A percentile compares a stretch with the other conserved stretches of the same genome.
phyloP scores from a whole-genome alignment of 2,888 invertebrate species.

The Epirrhoe alternata region DNA sequence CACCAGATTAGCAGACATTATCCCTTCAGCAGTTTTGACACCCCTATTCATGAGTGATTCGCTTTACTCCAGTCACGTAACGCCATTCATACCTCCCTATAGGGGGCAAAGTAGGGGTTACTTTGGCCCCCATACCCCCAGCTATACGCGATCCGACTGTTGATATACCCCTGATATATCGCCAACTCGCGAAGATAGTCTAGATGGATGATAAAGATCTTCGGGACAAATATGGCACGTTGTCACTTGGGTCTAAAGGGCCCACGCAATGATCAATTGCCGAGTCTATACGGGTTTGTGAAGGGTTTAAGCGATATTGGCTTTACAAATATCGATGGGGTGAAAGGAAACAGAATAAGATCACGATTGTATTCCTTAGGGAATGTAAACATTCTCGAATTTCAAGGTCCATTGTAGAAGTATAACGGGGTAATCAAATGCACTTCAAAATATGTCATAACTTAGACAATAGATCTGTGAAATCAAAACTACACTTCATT shows the following conservation, averaged over 20 bases:
- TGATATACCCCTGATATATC: conserved; percentile 54
- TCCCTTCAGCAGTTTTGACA: conserved; percentile 43
- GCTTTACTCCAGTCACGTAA: conserved; percentile 55
- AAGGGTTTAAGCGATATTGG: background rate
- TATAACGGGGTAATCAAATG: no score
- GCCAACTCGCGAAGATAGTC: conserved; percentile 43
- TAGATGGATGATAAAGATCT: conserved; percentile 45
- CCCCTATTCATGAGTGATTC: conserved; percentile 45
- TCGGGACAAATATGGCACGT: conserved; percentile 39
- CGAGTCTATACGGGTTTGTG: background rate
- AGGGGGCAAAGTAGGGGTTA: no score
- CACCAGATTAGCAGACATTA: conserved; percentile 41
- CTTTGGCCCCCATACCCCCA: background rate
- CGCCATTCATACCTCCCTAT: conserved; percentile 49
- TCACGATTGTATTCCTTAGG: background rate
- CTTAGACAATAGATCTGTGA: no score
- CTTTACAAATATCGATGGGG: background rate
- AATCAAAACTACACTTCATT: background rate
- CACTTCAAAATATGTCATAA: no score
- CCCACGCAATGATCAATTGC: background rate
- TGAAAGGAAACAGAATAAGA: background rate
- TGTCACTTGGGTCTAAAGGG: conserved; percentile 26
- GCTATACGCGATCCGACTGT: conserved; percentile 53
- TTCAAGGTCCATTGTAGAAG: no score
- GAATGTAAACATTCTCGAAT: no score